phyloP scores from a whole-genome alignment of 1,140 invertebrate genomes.

The Pinna nobilis region DNA sequence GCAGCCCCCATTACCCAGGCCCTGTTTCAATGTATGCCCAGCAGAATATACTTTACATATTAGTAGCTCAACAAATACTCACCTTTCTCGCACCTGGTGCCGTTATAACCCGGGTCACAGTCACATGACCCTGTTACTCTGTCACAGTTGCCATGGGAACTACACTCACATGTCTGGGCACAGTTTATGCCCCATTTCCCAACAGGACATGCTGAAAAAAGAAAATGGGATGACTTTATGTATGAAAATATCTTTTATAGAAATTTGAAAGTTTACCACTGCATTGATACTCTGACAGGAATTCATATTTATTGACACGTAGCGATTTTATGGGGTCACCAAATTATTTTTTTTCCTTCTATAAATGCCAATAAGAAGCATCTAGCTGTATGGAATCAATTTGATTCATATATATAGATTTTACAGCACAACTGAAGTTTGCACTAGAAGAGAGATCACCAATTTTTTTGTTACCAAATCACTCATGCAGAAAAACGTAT shows the following conservation, averaged over 20 bases:
- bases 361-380: too few species aligned
- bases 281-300: too few species aligned
- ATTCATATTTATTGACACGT: too few species aligned
- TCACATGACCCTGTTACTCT: slow-evolving; percentile 83
- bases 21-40: neutral
- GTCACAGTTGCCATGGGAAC: slow-evolving; percentile 73
- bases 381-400: too few species aligned
- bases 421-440: too few species aligned
- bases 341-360: too few species aligned
- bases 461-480: too few species aligned
- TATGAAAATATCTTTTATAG: neutral
- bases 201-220: slow-evolving; percentile 77
- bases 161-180: slow-evolving; percentile 75
- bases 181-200: slow-evolving; percentile 72
- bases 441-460: too few species aligned
- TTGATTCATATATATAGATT: too few species aligned
- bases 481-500: too few species aligned
- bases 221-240: neutral
- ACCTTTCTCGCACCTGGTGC: slow-evolving; percentile 75
- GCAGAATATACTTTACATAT: neutral
- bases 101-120: slow-evolving; percentile 90
- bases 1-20: neutral
- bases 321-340: too few species aligned
- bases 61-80: slow-evolving; percentile 14
- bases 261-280: too few species aligned